A percentile compares a stretch with the other conserved stretches of the same genome.
These are phyloP conservation scores for Lepidochrysops patricia DNA, from an alignment of 2,888 invertebrate genomes.

Conservation along the genomic window DNA sequence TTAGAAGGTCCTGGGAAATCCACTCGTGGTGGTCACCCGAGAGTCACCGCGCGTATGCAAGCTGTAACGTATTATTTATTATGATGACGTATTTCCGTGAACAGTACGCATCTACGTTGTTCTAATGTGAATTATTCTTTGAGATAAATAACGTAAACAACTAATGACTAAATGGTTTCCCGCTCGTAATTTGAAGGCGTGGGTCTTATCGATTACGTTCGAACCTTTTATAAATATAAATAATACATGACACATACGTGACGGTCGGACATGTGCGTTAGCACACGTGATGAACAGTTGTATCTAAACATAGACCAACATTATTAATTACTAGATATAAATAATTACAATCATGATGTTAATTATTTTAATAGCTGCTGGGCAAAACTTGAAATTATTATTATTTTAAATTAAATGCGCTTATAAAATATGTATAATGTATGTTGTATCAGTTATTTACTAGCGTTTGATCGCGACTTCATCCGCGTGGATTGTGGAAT, in stretches of 20 bases:
- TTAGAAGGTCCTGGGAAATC: too few species aligned
- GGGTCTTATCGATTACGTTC: too few species aligned
- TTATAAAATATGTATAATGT: neutral
- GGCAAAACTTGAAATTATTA: slow-evolving; percentile 6
- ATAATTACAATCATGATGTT: neutral
- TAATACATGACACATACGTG: too few species aligned
- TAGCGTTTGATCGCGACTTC: too few species aligned
- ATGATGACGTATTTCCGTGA: slow-evolving; percentile 6
- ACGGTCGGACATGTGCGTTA: too few species aligned
- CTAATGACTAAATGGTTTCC: neutral
- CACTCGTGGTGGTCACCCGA: neutral
- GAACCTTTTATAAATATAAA: too few species aligned
- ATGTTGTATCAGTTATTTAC: neutral
- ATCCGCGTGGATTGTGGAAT: too few species aligned
- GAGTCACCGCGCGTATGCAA: neutral
- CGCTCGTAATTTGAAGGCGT: neutral
- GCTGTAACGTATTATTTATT: neutral
- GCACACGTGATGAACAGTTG: too few species aligned
- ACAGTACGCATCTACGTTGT: neutral
- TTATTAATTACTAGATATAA: neutral
- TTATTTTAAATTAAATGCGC: neutral
- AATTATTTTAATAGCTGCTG: neutral
- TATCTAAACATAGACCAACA: neutral
- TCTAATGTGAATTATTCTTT: neutral
- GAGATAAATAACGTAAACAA: neutral